Evolutionary conservation across 2,113 vertebrate species (phyloP).

Genomic region (Camelus bactrianus): DNA sequence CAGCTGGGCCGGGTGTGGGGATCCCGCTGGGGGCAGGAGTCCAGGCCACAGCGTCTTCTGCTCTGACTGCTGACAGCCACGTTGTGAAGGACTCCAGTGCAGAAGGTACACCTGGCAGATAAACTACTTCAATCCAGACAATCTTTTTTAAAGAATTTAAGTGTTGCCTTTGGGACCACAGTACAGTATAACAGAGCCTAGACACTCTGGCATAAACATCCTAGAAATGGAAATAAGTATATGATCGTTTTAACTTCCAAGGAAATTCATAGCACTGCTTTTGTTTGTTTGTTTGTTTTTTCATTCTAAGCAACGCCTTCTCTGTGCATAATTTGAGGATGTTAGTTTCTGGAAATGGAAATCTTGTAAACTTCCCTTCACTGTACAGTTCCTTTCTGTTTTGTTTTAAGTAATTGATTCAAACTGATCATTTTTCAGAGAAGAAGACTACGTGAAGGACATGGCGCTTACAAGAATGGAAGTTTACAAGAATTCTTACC

Average conservation of each 20-base stretch:
- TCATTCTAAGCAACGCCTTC: background rate
- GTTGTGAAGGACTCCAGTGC: background rate
- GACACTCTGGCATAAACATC: background rate
- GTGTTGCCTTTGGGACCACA: background rate
- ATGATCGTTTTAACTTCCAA: background rate
- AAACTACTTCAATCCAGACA: background rate
- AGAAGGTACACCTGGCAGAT: background rate
- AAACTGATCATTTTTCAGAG: background rate
- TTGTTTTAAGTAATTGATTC: background rate
- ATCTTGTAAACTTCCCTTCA: background rate
- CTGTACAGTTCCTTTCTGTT: background rate
- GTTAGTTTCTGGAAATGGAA: conserved; percentile 6
- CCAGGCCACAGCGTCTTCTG: background rate
- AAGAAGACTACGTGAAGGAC: background rate
- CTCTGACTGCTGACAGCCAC: background rate
- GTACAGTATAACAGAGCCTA: background rate
- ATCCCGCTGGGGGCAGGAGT: background rate
- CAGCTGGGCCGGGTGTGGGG: background rate
- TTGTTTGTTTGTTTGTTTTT: background rate
- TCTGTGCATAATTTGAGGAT: background rate
- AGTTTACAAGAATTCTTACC: background rate
- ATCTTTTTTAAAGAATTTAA: background rate
- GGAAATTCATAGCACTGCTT: background rate
- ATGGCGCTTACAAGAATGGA: no score
- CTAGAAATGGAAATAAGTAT: background rate